phyloP scores from a whole-genome alignment of 2,113 vertebrate species.

The Garra rufa region DNA sequence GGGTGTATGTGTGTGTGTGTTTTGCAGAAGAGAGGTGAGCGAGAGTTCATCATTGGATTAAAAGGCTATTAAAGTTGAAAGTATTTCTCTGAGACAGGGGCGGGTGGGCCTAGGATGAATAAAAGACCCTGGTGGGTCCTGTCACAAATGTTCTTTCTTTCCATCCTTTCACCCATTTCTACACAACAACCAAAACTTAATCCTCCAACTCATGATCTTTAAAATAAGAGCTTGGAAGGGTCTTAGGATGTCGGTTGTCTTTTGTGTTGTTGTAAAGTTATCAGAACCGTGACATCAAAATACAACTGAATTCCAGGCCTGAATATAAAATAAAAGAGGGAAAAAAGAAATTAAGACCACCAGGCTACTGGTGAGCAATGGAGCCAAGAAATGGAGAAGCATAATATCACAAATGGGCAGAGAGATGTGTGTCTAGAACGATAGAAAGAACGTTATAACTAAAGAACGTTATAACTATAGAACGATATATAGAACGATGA shows the following conservation, averaged over 20 bases:
- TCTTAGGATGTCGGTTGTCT: constrained; percentile 22
- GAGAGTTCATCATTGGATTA: constrained; percentile 75
- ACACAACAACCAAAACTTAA: constrained; percentile 53
- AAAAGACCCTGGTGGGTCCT: constrained; percentile 51
- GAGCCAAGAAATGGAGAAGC: constrained; percentile 22
- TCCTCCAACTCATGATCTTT: constrained; percentile 38
- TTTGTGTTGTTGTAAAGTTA: constrained; percentile 34
- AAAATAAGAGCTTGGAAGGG: constrained; percentile 42
- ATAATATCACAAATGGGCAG: background rate
- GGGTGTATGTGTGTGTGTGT: constrained; percentile 38
- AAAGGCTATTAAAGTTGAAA: constrained; percentile 75
- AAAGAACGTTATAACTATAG: background rate
- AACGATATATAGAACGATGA: background rate
- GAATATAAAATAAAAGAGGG: background rate
- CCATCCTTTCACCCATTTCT: constrained; percentile 40
- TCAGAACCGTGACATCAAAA: too few species aligned
- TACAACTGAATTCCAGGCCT: constrained; percentile 14
- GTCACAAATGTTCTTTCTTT: constrained; percentile 51
- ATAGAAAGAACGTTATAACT: background rate
- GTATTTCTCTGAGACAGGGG: constrained; percentile 71
- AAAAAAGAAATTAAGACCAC: constrained; percentile 26
- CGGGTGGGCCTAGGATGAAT: constrained; percentile 59
- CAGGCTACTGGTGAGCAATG: constrained; percentile 21
- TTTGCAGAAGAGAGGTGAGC: constrained; percentile 67
- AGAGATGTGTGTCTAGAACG: background rate